A percentile compares a stretch with the other conserved stretches of the same genome.
Evolutionary conservation across 2,113 vertebrate genomes (phyloP).

Genomic region (Nothoprocta pentlandii): DNA sequence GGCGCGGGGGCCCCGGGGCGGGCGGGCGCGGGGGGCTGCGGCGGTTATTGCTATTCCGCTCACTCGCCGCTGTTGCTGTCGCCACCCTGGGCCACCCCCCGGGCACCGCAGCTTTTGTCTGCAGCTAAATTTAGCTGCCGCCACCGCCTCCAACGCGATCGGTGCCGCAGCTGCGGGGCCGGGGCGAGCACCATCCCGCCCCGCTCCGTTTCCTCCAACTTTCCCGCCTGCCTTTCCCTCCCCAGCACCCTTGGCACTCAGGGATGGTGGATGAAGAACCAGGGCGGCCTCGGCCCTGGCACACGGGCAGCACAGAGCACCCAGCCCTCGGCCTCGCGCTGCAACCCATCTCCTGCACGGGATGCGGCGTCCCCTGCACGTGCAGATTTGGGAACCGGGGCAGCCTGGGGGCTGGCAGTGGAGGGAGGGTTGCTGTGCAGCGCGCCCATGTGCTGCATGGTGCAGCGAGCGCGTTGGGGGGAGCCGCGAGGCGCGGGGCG

Average conservation of each 20-base stretch:
- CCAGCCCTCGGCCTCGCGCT: neutral
- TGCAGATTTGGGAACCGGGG: neutral
- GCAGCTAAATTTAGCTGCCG: neutral
- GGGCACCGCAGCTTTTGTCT: neutral
- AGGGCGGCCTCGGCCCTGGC: fast-evolving
- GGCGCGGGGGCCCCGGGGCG: neutral
- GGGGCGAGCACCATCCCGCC: neutral
- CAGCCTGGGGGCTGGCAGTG: too few species aligned
- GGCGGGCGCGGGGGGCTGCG: neutral
- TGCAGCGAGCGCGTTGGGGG: too few species aligned
- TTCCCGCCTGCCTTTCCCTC: neutral
- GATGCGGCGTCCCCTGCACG: neutral
- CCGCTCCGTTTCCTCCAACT: neutral
- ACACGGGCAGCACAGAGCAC: neutral
- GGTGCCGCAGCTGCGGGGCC: neutral
- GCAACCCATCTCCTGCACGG: neutral
- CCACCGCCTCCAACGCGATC: neutral
- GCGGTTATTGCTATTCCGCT: neutral
- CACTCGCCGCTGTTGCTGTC: neutral
- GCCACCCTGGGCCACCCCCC: neutral
- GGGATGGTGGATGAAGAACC: fast-evolving
- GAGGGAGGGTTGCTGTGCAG: too few species aligned
- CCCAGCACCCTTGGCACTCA: neutral
- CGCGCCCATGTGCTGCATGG: too few species aligned
- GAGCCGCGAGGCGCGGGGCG: too few species aligned